phyloP scores from a whole-genome alignment of 2,888 invertebrate species.

The Drosophila leonis region DNA sequence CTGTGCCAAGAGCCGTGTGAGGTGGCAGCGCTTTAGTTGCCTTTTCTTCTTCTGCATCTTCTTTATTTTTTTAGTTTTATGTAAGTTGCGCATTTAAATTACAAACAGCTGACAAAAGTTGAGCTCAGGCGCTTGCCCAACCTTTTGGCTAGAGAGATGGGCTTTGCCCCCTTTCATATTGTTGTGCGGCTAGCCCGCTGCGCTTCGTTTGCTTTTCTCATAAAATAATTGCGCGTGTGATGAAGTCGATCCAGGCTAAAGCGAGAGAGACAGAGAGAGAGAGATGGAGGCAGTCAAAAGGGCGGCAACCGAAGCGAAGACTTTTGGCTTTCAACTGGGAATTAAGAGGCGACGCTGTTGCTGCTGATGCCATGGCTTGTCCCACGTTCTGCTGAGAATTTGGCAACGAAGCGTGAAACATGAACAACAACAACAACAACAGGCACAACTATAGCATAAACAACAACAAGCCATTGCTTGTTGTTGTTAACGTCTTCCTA shows the following conservation, averaged over 20 bases:
- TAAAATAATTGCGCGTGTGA: conserved; percentile 79
- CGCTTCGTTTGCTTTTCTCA: conserved; percentile 75
- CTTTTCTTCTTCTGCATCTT: conserved; percentile 1
- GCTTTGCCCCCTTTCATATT: conserved; percentile 31
- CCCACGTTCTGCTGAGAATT: conserved; percentile 75
- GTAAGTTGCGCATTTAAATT: conserved; percentile 78
- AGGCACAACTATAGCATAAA: neutral
- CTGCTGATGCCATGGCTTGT: conserved; percentile 33
- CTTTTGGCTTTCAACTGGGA: conserved; percentile 68
- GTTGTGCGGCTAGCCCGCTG: conserved; percentile 44
- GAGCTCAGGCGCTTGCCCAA: conserved; percentile 62
- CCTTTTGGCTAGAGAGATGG: conserved; percentile 21
- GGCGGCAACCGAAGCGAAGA: conserved; percentile 50
- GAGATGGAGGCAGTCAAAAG: conserved; percentile 9
- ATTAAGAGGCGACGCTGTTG: conserved; percentile 51
- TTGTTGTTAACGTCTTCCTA: conserved; percentile 49
- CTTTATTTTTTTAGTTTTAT: conserved; percentile 31
- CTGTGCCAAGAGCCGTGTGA: conserved; percentile 7
- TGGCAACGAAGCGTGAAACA: conserved; percentile 81
- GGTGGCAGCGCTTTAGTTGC: conserved; percentile 39
- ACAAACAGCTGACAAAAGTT: conserved; percentile 78
- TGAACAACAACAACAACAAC: conserved; percentile 48
- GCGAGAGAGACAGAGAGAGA: neutral
- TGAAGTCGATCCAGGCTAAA: conserved; percentile 57
- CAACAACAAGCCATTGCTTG: conserved; percentile 3